Evolutionary conservation across 1,140 invertebrate species (phyloP), one percentile per base, ranked within the genome.

Genomic region (Tetramorium alpestre): DNA sequence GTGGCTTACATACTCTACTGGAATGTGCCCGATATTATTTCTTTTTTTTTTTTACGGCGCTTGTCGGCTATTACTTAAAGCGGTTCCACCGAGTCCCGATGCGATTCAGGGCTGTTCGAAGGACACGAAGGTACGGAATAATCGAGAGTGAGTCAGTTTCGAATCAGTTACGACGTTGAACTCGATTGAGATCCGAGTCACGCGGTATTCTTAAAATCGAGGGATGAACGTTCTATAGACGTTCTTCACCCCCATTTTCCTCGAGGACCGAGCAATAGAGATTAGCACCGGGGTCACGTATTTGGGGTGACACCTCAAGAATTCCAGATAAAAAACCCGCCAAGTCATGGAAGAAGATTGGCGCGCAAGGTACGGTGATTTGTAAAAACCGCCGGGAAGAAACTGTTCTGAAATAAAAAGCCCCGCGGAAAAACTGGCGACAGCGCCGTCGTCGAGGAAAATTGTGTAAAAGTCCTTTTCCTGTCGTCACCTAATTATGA

Each of bases 1-100:
- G 51, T 85, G 85, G 86, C 70, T 88, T 91, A 88, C 86, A 92
- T 90, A 82, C 85, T 91, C 87, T 93, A 87, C 73, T 90, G 88
- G 84, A 82, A 82, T 70, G 88, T 86, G 47, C 13, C 54, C 56
- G 69, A 84, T 13, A 75, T 84, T 47, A 60, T 84, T 25, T 82
- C 72, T 80, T 80, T 47, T 54, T 51, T 54, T 51, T 54, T 54
- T 49, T 49, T 49, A 75, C 28, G 38, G 67, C 67, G 69, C 18
- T 73, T 13, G 65, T 58, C 54, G 69, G 28, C 18, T 73, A 49
- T 60, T 84, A 84, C 51, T 25, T 72, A 38, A 75, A 62, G 28
- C 80, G 54, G 13, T 82, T 41, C 69, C 80, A 44, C 18, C 54
- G 78, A 70, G 22, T 75, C 80, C 38, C 47, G 62, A 80, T 51